Base-by-base conservation (phyloP, 1,140 invertebrate genomes). In the Scaptodrosophila lebanonensis region DNA sequence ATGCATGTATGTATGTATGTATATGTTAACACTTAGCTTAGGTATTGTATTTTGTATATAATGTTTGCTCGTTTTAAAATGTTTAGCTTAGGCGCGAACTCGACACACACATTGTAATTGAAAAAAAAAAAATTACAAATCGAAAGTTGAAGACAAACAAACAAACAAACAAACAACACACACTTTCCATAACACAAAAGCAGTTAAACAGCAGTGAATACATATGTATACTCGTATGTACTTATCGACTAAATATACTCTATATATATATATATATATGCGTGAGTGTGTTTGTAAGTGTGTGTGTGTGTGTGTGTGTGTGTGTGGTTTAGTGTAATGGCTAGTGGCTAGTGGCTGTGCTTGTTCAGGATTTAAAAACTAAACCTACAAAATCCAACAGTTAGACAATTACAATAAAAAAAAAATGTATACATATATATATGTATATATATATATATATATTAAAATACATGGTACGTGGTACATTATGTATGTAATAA, bases 401-500 rank as follows among this genome's bases (percentile, higher is more conserved):
- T 50, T 39, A 54, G 60, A 65, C 35, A 43, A 16, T 35, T 63
- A 63, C 48, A 30, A 64, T 45, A 62, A 62, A 50, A 63, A 58
- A 53, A 20, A 63, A 54, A 63, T 71, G 51, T 62, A 67, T 54
- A n/a, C n/a, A n/a, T n/a, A n/a, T n/a, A n/a, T n/a, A n/a, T n/a
- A n/a, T n/a, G n/a, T n/a, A n/a, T n/a, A n/a, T n/a, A n/a, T n/a
- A n/a, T n/a, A n/a, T n/a, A n/a, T n/a, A n/a, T n/a, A n/a, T n/a
- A n/a, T 25, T 25, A 25, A 25, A 25, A 25, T 25, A 25, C 22
- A 25, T 25, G 22, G 22, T 59, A 73, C 43, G 59, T 49, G 45
- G 47, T 73, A 67, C 64, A 69, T 73, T 73, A 75, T 68, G 64
- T 47, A 64, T 68, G 72, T 77, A 77, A 66, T 50, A 76, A 66